Conservation (phyloP, 2,888 invertebrate genomes). For the Heteromurus nitidus region DNA sequence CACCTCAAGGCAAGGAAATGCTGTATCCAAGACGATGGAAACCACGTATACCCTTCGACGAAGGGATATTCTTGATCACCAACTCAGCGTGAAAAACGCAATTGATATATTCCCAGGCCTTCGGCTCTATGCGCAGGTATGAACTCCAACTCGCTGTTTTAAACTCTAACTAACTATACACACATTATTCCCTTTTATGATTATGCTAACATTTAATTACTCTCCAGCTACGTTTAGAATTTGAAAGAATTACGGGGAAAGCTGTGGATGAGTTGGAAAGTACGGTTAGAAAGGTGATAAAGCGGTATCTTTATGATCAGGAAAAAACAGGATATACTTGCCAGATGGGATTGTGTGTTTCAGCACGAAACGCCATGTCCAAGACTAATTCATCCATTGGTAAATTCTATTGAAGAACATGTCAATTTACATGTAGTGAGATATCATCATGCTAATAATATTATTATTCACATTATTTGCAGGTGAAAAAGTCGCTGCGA, state of each 20-base stretch:
- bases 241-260: conserved; percentile 21
- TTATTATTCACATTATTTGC: not conserved
- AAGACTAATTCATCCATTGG: not conserved
- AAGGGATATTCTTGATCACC: not conserved
- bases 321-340: not conserved
- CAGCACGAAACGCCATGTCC: not conserved
- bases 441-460: not conserved
- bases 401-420: not conserved
- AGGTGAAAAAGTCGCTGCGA: not conserved
- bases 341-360: not conserved
- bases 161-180: not conserved
- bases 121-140: not conserved
- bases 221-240: conserved; percentile 19
- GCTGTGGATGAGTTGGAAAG: conserved; percentile 18
- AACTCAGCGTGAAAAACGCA: conserved; percentile 6
- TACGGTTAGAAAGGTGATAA: conserved; percentile 11
- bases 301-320: not conserved
- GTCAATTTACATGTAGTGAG: not conserved
- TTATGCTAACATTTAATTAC: not conserved
- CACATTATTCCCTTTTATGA: not conserved
- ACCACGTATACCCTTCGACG: conserved; percentile 12
- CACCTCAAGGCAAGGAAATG: not conserved
- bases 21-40: not conserved
- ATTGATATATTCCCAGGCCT: conserved; percentile 31
- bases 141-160: not conserved